Base-by-base conservation (phyloP, 2,888 invertebrate genomes). In the Asteroscopus sphinx region DNA sequence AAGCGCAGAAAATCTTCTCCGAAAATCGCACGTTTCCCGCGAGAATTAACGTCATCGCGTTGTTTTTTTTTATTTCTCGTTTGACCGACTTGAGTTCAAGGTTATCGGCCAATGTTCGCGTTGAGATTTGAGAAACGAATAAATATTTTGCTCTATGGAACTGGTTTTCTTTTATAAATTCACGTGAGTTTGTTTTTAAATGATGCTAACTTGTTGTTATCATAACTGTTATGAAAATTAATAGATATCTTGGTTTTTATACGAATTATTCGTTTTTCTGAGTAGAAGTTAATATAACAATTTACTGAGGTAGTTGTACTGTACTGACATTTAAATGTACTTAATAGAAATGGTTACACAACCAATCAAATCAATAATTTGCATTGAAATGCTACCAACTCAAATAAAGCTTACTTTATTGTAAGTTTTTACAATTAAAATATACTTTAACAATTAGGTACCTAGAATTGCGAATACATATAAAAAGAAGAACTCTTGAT, bases 1-100 rank as follows among this genome's bases (percentile, higher is more conserved):
- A n/a, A n/a, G 53, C 35, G 39, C 32, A 40, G 53, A 53, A 60
- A 67, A 64, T 67, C 16, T 26, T 35, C 44, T 40, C 8, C 47
- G 12, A 44, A 48, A 52, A 58, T 26, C 39, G 36, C 16, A 12
- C 51, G 15, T 12, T 79, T 78, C 79, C 77, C 82, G 83, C 80
- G 73, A 65, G 47, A 70, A 64, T 83, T 79, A 73, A 85, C 86
- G 86, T 86, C 85, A 85, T 13, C 49, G 62, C 51, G 57, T 57
- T 63, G 35, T 60, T 57, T 60, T 73, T 75, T 85, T 79, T 79
- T n/a, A n/a, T 79, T 79, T 3, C 70, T 68, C 40, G 49, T 55
- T 68, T 74, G 83, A 80, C 82, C 83, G 81, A 49, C 57, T 32
- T 54, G 76, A 85, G 87, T 86, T 87, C 87, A 87, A 87, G 87